These are phyloP conservation scores for Euleptes europaea DNA, from an alignment of 2,113 vertebrate species.

Conservation along the genomic window DNA sequence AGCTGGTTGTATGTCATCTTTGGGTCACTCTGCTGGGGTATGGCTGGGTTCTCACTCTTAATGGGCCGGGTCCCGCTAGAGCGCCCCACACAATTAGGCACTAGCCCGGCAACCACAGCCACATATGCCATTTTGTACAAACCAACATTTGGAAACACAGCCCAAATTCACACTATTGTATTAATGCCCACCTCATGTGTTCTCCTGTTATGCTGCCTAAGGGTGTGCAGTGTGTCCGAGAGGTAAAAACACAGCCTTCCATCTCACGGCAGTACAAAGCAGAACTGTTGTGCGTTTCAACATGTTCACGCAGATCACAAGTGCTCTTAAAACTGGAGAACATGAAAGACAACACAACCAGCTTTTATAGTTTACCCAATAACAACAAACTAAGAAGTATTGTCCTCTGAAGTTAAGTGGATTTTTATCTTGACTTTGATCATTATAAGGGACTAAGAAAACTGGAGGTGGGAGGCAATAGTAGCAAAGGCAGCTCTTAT, in stretches of 20 bases:
- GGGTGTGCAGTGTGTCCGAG: conserved; percentile 64
- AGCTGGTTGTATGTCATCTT: no score
- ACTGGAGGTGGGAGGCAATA: not conserved
- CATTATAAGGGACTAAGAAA: conserved; percentile 10
- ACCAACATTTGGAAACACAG: not conserved
- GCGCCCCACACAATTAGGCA: no score
- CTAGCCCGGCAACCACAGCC: no score
- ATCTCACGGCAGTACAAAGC: conserved; percentile 76
- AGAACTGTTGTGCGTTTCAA: conserved; percentile 78
- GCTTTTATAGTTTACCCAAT: conserved; percentile 19
- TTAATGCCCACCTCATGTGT: conserved; percentile 62
- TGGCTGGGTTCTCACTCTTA: no score
- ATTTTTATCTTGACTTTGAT: not conserved
- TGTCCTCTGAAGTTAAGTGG: not conserved
- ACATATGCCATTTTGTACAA: not conserved
- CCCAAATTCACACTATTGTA: not conserved
- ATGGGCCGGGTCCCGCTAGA: no score
- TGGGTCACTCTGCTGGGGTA: no score
- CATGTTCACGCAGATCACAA: conserved; percentile 78
- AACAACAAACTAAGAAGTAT: conserved; percentile 43
- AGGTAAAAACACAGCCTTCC: conserved; percentile 77
- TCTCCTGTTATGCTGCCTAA: conserved; percentile 74
- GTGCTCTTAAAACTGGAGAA: conserved; percentile 76
- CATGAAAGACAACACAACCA: conserved; percentile 55
- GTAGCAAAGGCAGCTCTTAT: not conserved